A percentile compares a stretch with the other conserved stretches of the same genome.
These are phyloP conservation scores for Arctocebus calabarensis DNA, from an alignment of 2,797 vertebrate species.

Conservation along the genomic window DNA sequence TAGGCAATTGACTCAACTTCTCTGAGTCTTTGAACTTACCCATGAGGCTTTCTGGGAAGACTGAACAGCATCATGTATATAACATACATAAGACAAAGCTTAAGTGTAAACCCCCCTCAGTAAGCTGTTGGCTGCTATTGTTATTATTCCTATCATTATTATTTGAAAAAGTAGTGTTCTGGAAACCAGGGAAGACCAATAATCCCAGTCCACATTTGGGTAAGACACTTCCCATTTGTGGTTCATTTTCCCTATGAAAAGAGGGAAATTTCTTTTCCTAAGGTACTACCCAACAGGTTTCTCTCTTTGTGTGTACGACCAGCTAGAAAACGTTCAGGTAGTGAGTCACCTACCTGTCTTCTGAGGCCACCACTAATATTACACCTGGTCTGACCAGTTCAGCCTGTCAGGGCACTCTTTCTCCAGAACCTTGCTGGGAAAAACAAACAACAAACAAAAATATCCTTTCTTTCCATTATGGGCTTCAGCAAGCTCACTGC, in stretches of 20 bases:
- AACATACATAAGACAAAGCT: not conserved
- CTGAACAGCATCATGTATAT: not conserved
- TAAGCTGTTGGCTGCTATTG: not conserved
- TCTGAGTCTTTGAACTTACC: not conserved
- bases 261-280: conserved; percentile 1
- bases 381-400: conserved; percentile 47
- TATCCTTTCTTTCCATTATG: not conserved
- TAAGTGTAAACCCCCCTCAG: not conserved
- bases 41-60: not conserved
- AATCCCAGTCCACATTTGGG: not conserved
- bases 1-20: not conserved
- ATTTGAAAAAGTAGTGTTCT: not conserved
- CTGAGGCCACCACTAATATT: not conserved
- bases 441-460: not conserved
- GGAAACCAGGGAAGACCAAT: not conserved
- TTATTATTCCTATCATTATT: too few species aligned
- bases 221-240: too few species aligned
- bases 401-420: conserved; percentile 20
- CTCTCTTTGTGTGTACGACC: not conserved
- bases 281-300: not conserved
- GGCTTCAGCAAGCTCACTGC: not conserved
- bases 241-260: not conserved
- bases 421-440: not conserved
- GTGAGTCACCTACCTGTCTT: not conserved
- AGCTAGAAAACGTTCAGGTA: not conserved